These are phyloP conservation scores for Aurelia coerulea DNA, from an alignment of 30 jellyfish, hydroid and myxozoan genomes.

Conservation along the genomic window DNA sequence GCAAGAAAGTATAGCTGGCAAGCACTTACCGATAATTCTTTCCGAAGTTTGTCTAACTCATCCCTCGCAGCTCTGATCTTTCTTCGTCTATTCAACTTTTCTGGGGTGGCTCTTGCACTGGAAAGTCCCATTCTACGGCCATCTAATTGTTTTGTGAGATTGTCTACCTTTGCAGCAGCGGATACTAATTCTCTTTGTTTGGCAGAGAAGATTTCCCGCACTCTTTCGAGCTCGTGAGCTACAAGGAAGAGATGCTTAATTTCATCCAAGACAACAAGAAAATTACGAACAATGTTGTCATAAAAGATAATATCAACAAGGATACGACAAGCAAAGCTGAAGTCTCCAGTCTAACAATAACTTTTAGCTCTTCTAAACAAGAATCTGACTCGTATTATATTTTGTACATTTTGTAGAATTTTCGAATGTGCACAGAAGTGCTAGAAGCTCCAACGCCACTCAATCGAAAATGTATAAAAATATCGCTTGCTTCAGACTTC, in stretches of 20 bases:
- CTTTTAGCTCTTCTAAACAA: too few species aligned
- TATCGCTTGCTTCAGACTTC: too few species aligned
- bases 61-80: slow-evolving; percentile 96
- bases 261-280: neutral
- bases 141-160: slow-evolving; percentile 85
- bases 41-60: slow-evolving; percentile 86
- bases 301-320: too few species aligned
- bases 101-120: slow-evolving; percentile 90
- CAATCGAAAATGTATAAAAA: too few species aligned
- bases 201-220: slow-evolving; percentile 82
- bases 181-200: slow-evolving; percentile 89
- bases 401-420: too few species aligned
- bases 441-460: too few species aligned
- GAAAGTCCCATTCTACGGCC: slow-evolving; percentile 88
- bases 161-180: slow-evolving; percentile 94
- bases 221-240: slow-evolving; percentile 92
- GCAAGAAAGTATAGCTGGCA: too few species aligned
- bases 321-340: too few species aligned
- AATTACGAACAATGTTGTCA: neutral
- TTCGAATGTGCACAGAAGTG: too few species aligned
- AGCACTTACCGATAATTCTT: slow-evolving; percentile 84
- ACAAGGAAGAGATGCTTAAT: slow-evolving; percentile 4
- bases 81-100: slow-evolving; percentile 85
- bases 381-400: too few species aligned
- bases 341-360: too few species aligned